Conservation (phyloP, 2,113 vertebrate species). For the Cyanoliseus patagonus region DNA sequence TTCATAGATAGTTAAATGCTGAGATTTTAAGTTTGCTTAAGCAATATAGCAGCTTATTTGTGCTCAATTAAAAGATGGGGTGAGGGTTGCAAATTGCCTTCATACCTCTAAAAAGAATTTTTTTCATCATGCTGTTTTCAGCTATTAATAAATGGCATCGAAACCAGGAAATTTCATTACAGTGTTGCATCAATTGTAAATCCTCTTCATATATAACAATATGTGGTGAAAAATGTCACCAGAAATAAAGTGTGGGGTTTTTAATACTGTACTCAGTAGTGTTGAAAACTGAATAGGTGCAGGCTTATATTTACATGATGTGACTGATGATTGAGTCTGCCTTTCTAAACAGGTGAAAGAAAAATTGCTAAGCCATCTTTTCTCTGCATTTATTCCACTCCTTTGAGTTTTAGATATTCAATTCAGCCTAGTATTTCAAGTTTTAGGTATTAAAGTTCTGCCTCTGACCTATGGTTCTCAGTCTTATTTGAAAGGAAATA, state of each 20-base stretch:
- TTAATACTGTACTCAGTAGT: background rate
- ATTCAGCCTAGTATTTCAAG: background rate
- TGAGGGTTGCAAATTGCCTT: background rate
- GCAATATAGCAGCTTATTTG: slow-evolving; percentile 19
- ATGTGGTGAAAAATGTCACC: background rate
- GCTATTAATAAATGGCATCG: background rate
- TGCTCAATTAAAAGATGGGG: background rate
- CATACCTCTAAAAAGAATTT: background rate
- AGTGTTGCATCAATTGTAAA: background rate
- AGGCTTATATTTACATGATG: background rate
- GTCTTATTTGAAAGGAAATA: background rate
- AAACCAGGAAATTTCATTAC: background rate
- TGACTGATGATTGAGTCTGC: background rate
- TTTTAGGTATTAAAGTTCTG: background rate
- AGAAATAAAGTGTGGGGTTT: background rate
- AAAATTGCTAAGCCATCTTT: background rate
- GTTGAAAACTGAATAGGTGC: background rate
- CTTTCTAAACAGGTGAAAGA: background rate
- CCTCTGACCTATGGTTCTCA: background rate
- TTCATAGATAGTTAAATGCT: slow-evolving; percentile 29
- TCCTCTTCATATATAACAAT: background rate
- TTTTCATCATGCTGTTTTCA: background rate
- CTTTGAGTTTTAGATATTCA: background rate
- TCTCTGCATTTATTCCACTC: background rate
- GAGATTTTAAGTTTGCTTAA: slow-evolving; percentile 21